Base-by-base conservation (phyloP, 2,113 vertebrate genomes). In the Mystacornis crossleyi region DNA sequence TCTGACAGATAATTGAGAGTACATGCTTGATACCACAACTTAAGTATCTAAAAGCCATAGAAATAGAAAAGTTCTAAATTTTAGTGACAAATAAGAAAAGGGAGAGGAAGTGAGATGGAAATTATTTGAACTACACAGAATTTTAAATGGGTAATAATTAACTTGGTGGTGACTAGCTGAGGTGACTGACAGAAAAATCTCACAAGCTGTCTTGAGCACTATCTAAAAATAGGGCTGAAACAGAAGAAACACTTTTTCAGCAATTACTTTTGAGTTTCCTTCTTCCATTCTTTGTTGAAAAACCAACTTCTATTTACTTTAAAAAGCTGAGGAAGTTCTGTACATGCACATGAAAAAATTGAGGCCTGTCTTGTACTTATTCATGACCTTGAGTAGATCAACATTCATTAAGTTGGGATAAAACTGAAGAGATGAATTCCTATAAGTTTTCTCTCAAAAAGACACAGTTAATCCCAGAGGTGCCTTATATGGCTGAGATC, bases 1-100 rank as follows among this genome's bases (percentile, higher is more conserved):
- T 93, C 77, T 86, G 83, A 93, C 61, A 91, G 43, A 80, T 94
- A 84, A 92, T 86, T 90, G 71, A 90, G 61, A 64, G 31, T 55
- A 81, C 20, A 67, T 62, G 75, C 58, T 72, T 66, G 90, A 95
- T 36, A 87, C 33, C 33, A 84, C 77, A 55, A 10, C 74, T 89
- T 84, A 81, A 92, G 55, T 73, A 91, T 60, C 38, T 86, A 84
- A 48, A 95, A 94, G 64, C 38, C 62, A 29, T 18, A 58, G 91
- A 86, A 92, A 66, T 12, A 82, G n/a, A 70, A 66, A 12, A 8
- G 14, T 45, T 81, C n/a, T 51, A 82, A 92, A 51, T 47, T 36
- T 86, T 92, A 92, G 21, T 43, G 57, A 34, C 89, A 58, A 54
- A 51, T 31, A 71, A n/a, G 62, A 24, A 67, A 33, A 28, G 42